phyloP scores from a whole-genome alignment of 2,797 vertebrate genomes.

The Gambelia wislizenii region DNA sequence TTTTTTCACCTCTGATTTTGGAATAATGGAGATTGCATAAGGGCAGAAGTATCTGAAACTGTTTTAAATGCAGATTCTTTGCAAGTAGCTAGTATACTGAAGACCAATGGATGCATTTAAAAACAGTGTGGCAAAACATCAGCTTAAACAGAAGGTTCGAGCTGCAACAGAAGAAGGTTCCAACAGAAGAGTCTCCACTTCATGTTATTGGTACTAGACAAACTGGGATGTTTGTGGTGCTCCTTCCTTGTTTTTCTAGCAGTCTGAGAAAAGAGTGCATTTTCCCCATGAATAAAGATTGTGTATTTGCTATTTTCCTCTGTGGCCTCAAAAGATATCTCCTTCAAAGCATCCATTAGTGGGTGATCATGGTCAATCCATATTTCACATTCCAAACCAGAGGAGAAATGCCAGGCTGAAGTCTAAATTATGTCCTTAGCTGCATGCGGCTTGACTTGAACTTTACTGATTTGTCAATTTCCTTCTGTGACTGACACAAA shows the following conservation, averaged over 20 bases:
- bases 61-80: slow-evolving; percentile 51
- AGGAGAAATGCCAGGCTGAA: slow-evolving; percentile 50
- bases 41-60: not conserved
- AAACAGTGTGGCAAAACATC: slow-evolving; percentile 61
- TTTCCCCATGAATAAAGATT: slow-evolving; percentile 44
- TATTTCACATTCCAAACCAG: slow-evolving; percentile 21
- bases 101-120: slow-evolving; percentile 47
- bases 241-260: slow-evolving; percentile 51
- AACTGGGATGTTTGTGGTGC: slow-evolving; percentile 4
- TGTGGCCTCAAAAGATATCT: slow-evolving; percentile 3
- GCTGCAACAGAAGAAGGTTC: too few species aligned
- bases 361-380: slow-evolving; percentile 33
- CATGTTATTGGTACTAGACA: slow-evolving; percentile 13
- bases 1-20: not conserved
- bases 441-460: slow-evolving; percentile 57
- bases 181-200: slow-evolving; percentile 60
- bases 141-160: slow-evolving; percentile 70
- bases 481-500: slow-evolving; percentile 70
- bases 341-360: slow-evolving; percentile 36
- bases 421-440: slow-evolving; percentile 53
- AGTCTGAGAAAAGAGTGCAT: slow-evolving; percentile 27
- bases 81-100: slow-evolving; percentile 62
- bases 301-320: slow-evolving; percentile 28
- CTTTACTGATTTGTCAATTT: slow-evolving; percentile 53
- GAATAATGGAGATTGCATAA: not conserved